A percentile compares a stretch with the other conserved stretches of the same genome.
phyloP scores from a whole-genome alignment of 2,113 vertebrate species.

The Salvator merianae region DNA sequence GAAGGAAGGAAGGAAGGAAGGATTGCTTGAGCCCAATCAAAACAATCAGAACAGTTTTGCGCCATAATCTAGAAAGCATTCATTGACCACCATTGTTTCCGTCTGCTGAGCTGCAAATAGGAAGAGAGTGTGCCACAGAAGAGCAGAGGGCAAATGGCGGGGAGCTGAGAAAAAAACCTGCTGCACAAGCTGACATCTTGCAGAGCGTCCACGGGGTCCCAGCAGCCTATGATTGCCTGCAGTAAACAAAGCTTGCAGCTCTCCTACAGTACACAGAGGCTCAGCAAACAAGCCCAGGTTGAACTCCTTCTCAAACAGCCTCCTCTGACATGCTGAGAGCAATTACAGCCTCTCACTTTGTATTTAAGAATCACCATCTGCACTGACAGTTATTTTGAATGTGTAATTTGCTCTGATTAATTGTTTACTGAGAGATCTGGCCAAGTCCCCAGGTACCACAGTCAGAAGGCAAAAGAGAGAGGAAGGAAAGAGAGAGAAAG shows the following conservation, averaged over 20 bases:
- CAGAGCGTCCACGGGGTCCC: neutral
- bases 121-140: too few species aligned
- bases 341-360: constrained; percentile 13
- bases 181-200: neutral
- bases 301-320: neutral
- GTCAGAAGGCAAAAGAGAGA: neutral
- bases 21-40: neutral
- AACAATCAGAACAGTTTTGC: neutral
- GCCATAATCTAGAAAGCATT: neutral
- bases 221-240: neutral
- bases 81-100: neutral
- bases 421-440: constrained; percentile 18
- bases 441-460: neutral
- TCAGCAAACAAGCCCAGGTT: neutral
- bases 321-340: constrained; percentile 18
- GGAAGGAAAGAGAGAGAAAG: neutral
- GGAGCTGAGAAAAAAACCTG: neutral
- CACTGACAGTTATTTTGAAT: neutral
- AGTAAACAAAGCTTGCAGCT: neutral
- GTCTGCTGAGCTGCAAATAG: neutral
- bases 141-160: neutral
- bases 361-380: constrained; percentile 18
- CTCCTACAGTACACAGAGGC: neutral
- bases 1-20: too few species aligned
- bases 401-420: constrained; percentile 28